Evolutionary conservation across 2,888 invertebrate genomes (phyloP).

Genomic region (Peribatodes rhomboidaria): DNA sequence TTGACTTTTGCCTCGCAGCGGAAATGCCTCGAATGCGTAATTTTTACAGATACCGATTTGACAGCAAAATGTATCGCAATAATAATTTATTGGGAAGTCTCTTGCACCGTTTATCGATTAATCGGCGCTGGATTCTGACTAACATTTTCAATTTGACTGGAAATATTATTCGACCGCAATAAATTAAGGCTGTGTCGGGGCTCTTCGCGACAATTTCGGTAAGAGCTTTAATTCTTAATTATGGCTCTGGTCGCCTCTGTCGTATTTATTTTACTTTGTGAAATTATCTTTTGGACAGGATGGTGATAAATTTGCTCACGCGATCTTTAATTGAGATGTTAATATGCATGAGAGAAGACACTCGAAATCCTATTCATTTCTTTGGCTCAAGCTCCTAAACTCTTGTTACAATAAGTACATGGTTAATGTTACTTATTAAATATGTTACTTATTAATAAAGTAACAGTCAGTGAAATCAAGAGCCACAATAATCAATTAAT

Average conservation of each 20-base stretch:
- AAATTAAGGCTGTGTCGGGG: slow-evolving; percentile 69
- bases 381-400: slow-evolving; percentile 46
- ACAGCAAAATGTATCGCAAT: slow-evolving; percentile 40
- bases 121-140: slow-evolving; percentile 65
- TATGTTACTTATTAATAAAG: background rate
- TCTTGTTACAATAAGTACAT: slow-evolving; percentile 1
- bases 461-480: background rate
- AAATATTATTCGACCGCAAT: slow-evolving; percentile 70
- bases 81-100: slow-evolving; percentile 52
- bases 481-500: background rate
- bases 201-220: slow-evolving; percentile 72
- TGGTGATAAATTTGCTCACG: slow-evolving; percentile 70
- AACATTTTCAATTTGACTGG: slow-evolving; percentile 73
- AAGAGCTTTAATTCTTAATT: slow-evolving; percentile 82
- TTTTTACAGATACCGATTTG: slow-evolving; percentile 48
- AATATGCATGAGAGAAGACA: slow-evolving; percentile 52
- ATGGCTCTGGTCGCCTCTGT: slow-evolving; percentile 68
- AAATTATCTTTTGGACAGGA: slow-evolving; percentile 65
- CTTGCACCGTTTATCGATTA: slow-evolving; percentile 64
- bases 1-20: slow-evolving; percentile 24
- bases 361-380: slow-evolving; percentile 41
- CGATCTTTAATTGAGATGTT: slow-evolving; percentile 74
- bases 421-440: slow-evolving; percentile 8
- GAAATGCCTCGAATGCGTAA: slow-evolving; percentile 39
- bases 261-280: slow-evolving; percentile 76